Evolutionary conservation across 2,888 invertebrate species (phyloP).

Genomic region (Lasioglossum zephyrum): DNA sequence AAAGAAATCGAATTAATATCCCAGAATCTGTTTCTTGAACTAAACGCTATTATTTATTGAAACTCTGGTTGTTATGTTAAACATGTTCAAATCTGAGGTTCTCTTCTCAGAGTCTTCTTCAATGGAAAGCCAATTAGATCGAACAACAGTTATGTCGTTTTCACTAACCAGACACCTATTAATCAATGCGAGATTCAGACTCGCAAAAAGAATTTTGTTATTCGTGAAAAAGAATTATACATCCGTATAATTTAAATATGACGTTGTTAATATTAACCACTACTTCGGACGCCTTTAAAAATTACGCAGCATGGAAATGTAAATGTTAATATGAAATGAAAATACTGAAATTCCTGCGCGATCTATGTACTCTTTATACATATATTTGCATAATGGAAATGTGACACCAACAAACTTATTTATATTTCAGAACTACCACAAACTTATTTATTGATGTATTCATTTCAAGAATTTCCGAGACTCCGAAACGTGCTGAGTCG

Average conservation of each 20-base stretch:
- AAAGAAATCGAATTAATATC: no score
- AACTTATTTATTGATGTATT: background rate
- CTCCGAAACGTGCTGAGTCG: background rate
- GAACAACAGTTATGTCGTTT: background rate
- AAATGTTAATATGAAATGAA: background rate
- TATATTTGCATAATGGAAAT: background rate
- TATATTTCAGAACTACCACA: background rate
- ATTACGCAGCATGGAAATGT: background rate
- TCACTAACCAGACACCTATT: no score
- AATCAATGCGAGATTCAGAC: background rate
- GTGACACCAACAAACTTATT: background rate
- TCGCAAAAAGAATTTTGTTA: background rate
- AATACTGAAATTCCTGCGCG: background rate
- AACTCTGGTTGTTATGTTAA: background rate
- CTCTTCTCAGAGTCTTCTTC: background rate
- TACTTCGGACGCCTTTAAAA: background rate
- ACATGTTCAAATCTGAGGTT: background rate
- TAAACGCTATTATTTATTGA: no score
- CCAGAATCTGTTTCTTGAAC: no score
- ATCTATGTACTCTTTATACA: background rate
- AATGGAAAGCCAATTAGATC: background rate
- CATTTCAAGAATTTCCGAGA: background rate
- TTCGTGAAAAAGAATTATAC: background rate
- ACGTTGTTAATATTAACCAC: background rate
- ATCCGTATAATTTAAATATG: background rate